Evolutionary conservation across 2,113 vertebrate genomes (phyloP).

Genomic region (Dolichotis patagonum): DNA sequence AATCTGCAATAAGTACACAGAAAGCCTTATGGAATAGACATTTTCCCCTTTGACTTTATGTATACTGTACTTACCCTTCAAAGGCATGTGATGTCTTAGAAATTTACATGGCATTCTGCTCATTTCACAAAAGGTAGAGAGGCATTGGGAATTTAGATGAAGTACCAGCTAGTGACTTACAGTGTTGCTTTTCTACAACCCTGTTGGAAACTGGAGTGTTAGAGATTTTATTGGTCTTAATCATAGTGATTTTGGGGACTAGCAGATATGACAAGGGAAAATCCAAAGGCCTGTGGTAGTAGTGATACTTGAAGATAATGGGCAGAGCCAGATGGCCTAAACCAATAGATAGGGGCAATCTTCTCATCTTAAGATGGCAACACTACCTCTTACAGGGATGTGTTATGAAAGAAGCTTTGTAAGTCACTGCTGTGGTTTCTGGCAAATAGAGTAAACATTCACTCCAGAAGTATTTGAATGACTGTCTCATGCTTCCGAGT

Average conservation of each 20-base stretch:
- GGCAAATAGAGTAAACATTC: not conserved
- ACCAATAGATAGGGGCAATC: not conserved
- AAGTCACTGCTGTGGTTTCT: not conserved
- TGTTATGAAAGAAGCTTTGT: not conserved
- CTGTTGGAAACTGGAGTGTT: not conserved
- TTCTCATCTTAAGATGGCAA: constrained; percentile 10
- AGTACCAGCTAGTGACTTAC: not conserved
- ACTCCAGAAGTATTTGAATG: constrained; percentile 20
- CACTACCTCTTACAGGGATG: not conserved
- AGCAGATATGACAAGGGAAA: not conserved
- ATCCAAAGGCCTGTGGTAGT: not conserved
- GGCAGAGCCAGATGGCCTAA: not conserved
- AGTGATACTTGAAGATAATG: not conserved
- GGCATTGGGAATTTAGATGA: not conserved
- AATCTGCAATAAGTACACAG: not conserved
- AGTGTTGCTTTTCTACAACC: not conserved
- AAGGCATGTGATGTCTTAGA: not conserved
- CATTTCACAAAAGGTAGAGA: not conserved
- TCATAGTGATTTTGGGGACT: not conserved
- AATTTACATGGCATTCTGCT: not conserved
- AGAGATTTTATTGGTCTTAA: not conserved
- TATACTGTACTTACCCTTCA: not conserved
- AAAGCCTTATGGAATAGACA: not conserved
- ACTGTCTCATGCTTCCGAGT: not conserved
- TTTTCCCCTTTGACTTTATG: not conserved